Evolutionary conservation across 2,888 invertebrate genomes (phyloP).

Genomic region (Callyntrura guangdongensis): DNA sequence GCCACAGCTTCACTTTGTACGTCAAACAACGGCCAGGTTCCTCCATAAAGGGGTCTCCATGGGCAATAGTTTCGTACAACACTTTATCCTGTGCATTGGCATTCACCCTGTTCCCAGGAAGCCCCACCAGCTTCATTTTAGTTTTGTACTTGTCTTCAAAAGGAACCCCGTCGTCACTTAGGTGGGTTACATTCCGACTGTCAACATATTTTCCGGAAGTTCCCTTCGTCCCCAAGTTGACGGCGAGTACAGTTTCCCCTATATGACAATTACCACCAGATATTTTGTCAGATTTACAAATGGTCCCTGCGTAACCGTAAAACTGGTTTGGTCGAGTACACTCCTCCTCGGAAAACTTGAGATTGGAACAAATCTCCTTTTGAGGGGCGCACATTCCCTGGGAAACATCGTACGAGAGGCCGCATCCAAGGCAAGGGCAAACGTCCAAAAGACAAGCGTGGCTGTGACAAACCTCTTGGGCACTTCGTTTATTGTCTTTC

Average conservation of each 20-base stretch:
- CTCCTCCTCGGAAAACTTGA: background rate
- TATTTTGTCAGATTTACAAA: background rate
- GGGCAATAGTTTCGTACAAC: background rate
- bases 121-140: background rate
- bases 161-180: background rate
- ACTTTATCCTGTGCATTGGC: background rate
- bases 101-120: background rate
- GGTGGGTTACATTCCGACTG: background rate
- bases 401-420: background rate
- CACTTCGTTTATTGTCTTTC: background rate
- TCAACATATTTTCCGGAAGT: background rate
- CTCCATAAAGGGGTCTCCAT: no score
- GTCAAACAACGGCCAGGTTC: background rate
- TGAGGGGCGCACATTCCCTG: background rate
- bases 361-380: background rate
- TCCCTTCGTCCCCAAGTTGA: conserved; percentile 17
- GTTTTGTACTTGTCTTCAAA: background rate
- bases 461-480: background rate
- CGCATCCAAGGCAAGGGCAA: background rate
- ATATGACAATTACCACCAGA: background rate
- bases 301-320: background rate
- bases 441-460: background rate
- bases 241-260: background rate
- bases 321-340: background rate
- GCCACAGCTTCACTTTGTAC: conserved; percentile 10